These are phyloP conservation scores for Hippocampus abdominalis DNA, from an alignment of 2,113 vertebrate genomes.

Conservation along the genomic window DNA sequence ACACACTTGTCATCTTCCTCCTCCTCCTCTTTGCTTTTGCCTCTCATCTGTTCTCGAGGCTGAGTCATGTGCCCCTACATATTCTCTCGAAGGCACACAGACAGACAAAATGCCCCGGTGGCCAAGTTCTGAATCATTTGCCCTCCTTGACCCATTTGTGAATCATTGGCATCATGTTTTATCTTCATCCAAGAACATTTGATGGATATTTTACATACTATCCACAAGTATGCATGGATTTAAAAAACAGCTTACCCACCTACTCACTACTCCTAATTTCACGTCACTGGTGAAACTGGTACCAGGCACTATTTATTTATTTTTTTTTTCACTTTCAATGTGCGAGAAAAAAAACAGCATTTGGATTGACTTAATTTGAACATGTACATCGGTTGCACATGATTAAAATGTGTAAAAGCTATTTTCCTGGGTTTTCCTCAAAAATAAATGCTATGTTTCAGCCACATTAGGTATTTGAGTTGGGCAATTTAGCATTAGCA, in stretches of 20 bases:
- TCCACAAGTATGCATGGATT: background rate
- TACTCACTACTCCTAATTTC: background rate
- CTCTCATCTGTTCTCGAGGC: slow-evolving; percentile 46
- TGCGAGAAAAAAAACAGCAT: no score
- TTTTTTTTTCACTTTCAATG: no score
- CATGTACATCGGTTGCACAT: no score
- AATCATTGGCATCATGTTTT: slow-evolving; percentile 27
- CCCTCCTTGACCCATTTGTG: slow-evolving; percentile 23
- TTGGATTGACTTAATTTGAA: no score
- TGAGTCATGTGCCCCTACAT: slow-evolving; percentile 57
- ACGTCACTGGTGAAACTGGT: no score
- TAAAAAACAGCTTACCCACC: background rate
- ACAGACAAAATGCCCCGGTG: slow-evolving; percentile 33
- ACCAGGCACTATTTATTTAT: no score
- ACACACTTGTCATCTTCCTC: slow-evolving; percentile 34
- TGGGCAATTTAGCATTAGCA: no score
- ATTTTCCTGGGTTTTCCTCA: no score
- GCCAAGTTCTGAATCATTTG: slow-evolving; percentile 32
- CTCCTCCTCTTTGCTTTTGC: slow-evolving; percentile 19
- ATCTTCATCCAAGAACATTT: background rate
- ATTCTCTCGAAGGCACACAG: slow-evolving; percentile 39
- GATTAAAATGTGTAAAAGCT: no score
- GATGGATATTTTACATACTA: background rate
- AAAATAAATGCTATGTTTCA: no score
- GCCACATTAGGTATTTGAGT: no score